Conservation (phyloP, 1,140 invertebrate species). For the Pteromalus puparum region DNA sequence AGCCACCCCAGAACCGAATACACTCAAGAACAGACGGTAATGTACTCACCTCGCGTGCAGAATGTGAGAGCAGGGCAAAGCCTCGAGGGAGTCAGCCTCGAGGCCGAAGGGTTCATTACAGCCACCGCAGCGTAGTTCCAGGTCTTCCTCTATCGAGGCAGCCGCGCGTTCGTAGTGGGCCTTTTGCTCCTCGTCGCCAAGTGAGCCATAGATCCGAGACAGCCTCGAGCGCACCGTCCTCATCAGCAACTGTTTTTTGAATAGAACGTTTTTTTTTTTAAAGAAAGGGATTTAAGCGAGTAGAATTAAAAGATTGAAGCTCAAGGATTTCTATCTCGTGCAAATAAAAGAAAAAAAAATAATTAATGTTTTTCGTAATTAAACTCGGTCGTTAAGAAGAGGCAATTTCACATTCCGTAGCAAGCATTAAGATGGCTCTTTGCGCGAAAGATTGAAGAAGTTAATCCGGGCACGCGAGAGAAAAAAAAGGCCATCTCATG, state of each 20-base stretch:
- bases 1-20: not conserved
- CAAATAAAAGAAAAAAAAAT: not conserved
- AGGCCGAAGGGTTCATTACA: conserved; percentile 85
- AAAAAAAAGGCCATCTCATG: not conserved
- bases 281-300: no score
- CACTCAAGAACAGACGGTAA: conserved; percentile 21
- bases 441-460: not conserved
- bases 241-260: conserved; percentile 80
- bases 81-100: conserved; percentile 84
- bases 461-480: not conserved
- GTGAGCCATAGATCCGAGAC: conserved; percentile 85
- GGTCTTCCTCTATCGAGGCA: conserved; percentile 81
- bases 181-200: conserved; percentile 87
- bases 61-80: conserved; percentile 89
- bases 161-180: conserved; percentile 84
- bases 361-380: no score
- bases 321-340: no score
- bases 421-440: not conserved
- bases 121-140: conserved; percentile 85
- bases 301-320: no score
- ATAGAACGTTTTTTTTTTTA: not conserved
- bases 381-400: not conserved
- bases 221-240: conserved; percentile 85
- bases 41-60: conserved; percentile 84
- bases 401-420: not conserved